phyloP scores from a whole-genome alignment of 2,113 vertebrate species.

The Strix uralensis region DNA sequence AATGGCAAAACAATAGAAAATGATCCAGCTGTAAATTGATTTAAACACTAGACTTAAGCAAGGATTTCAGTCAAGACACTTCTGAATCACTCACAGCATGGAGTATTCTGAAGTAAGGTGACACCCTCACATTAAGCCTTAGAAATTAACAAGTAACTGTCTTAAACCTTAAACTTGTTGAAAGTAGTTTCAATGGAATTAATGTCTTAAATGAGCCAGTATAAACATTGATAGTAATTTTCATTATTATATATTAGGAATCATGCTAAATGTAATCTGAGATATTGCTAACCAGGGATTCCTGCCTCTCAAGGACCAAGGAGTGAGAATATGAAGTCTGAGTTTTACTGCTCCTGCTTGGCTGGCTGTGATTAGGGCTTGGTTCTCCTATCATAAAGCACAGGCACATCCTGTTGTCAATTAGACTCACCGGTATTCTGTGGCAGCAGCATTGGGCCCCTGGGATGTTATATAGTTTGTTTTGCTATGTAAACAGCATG shows the following conservation, averaged over 20 bases:
- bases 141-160: conserved; percentile 7
- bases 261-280: neutral
- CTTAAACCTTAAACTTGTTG: neutral
- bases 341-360: neutral
- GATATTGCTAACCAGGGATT: neutral
- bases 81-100: neutral
- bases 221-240: conserved; percentile 14
- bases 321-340: neutral
- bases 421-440: conserved; percentile 9
- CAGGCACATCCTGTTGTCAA: conserved; percentile 47
- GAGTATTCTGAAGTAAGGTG: neutral
- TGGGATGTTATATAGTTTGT: conserved; percentile 45
- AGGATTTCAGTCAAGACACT: neutral
- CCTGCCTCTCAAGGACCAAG: neutral
- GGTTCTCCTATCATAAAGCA: conserved; percentile 10
- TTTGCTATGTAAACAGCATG: conserved; percentile 56
- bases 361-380: neutral
- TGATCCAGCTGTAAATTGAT: neutral
- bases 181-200: neutral
- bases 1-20: neutral
- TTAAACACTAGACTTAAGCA: neutral
- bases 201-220: neutral
- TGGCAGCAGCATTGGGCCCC: conserved; percentile 17
- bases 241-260: neutral
- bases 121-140: neutral